Percentiles rank a stretch among this genome's conserved stretches.
These are phyloP conservation scores for Apodemia hepburni DNA, from an alignment of 2,888 invertebrate species.

Conservation along the genomic window DNA sequence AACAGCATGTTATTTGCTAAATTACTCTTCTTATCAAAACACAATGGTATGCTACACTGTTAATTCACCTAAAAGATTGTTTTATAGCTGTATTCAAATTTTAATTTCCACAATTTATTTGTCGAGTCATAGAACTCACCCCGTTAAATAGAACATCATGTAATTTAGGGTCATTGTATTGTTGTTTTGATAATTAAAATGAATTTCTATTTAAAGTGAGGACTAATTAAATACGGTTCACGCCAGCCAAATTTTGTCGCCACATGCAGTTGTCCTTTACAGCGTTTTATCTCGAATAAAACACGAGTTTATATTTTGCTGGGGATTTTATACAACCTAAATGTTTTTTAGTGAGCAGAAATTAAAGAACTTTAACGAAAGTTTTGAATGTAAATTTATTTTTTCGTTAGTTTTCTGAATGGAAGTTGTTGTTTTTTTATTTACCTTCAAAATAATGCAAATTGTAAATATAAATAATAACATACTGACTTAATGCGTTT, in stretches of 20 bases:
- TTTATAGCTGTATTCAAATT: constrained; percentile 1
- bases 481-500: too few species aligned
- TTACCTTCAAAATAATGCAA: background rate
- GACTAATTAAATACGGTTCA: constrained; percentile 29
- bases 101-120: background rate
- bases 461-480: too few species aligned
- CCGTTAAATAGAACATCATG: constrained; percentile 6
- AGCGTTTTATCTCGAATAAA: constrained; percentile 11
- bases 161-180: background rate
- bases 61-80: constrained; percentile 3
- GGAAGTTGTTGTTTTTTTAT: background rate
- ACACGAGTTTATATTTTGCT: constrained; percentile 4
- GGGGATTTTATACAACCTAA: constrained; percentile 10
- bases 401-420: background rate
- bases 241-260: constrained; percentile 17
- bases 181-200: constrained; percentile 27
- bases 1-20: background rate
- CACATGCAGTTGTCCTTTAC: constrained; percentile 14
- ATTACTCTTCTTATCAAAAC: background rate
- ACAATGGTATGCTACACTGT: background rate
- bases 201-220: constrained; percentile 31
- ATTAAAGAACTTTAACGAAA: constrained; percentile 12
- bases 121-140: constrained; percentile 1
- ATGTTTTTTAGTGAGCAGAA: constrained; percentile 14
- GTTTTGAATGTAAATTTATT: constrained; percentile 8